Conservation (phyloP, 2,888 invertebrate genomes). For the Clunio marinus region DNA sequence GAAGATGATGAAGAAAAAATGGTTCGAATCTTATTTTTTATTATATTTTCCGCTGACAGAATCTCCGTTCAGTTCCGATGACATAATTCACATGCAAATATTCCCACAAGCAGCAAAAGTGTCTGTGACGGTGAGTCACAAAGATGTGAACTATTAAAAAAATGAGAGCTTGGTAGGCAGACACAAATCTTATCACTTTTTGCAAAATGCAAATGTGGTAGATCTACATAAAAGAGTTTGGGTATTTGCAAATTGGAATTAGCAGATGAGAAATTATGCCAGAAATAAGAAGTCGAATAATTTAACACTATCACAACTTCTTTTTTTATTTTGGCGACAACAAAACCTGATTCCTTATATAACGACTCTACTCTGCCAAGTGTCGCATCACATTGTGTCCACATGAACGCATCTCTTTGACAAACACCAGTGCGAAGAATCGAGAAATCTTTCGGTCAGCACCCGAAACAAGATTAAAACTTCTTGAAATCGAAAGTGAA, state of each 20-base stretch:
- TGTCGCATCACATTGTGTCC: not conserved
- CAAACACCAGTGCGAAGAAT: not conserved
- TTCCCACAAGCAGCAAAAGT: not conserved
- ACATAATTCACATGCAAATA: not conserved
- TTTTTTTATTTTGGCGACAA: not conserved
- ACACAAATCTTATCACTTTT: too few species aligned
- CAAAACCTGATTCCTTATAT: slow-evolving; percentile 5
- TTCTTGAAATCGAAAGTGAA: slow-evolving; percentile 1
- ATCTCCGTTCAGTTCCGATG: not conserved
- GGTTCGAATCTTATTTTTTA: too few species aligned
- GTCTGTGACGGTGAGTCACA: too few species aligned
- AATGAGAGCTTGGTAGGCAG: too few species aligned
- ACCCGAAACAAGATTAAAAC: not conserved
- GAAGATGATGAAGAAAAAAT: not conserved
- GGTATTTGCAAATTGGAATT: too few species aligned
- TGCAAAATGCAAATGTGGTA: too few species aligned
- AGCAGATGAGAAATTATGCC: not conserved
- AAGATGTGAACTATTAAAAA: too few species aligned
- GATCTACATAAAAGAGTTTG: too few species aligned
- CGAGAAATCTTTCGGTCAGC: too few species aligned
- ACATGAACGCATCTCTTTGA: not conserved
- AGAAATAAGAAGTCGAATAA: not conserved
- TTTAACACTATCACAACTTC: too few species aligned
- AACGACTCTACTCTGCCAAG: not conserved
- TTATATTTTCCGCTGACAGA: too few species aligned